Percentiles rank a stretch among this genome's conserved stretches.
Conservation (phyloP, 2,888 invertebrate genomes). For the Criorhina ranunculi region DNA sequence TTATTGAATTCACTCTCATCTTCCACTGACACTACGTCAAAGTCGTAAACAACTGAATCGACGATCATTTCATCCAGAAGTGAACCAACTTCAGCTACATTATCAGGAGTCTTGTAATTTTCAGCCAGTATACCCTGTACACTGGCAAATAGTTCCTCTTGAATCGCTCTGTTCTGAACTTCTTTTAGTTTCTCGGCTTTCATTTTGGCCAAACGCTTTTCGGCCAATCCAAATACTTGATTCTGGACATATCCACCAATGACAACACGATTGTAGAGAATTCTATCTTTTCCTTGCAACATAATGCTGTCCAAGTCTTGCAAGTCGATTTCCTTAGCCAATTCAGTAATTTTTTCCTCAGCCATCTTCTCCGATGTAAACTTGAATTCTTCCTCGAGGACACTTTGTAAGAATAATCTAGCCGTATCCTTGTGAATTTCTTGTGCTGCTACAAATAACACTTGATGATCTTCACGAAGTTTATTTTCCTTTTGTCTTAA, state of each 20-base stretch:
- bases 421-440: slow-evolving; percentile 85
- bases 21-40: slow-evolving; percentile 46
- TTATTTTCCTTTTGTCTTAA: slow-evolving; percentile 90
- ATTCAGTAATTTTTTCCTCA: slow-evolving; percentile 85
- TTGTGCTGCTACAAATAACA: slow-evolving; percentile 89
- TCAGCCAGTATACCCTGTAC: slow-evolving; percentile 21
- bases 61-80: slow-evolving; percentile 53
- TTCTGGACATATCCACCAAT: slow-evolving; percentile 21
- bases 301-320: slow-evolving; percentile 5
- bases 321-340: slow-evolving; percentile 86
- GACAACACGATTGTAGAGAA: neutral
- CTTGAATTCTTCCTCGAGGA: slow-evolving; percentile 87
- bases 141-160: slow-evolving; percentile 36
- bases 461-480: slow-evolving; percentile 90
- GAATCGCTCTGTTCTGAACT: slow-evolving; percentile 25
- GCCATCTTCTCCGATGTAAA: slow-evolving; percentile 86
- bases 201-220: slow-evolving; percentile 21
- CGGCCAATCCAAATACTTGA: slow-evolving; percentile 52
- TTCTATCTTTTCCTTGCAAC: neutral
- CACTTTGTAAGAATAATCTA: slow-evolving; percentile 87
- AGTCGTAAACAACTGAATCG: slow-evolving; percentile 49
- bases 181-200: slow-evolving; percentile 10
- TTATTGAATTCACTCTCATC: slow-evolving; percentile 39
- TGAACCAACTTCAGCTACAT: slow-evolving; percentile 30
- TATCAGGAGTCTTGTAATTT: slow-evolving; percentile 27